Conservation (phyloP, 1,140 invertebrate species). For the Spodoptera frugiperda region DNA sequence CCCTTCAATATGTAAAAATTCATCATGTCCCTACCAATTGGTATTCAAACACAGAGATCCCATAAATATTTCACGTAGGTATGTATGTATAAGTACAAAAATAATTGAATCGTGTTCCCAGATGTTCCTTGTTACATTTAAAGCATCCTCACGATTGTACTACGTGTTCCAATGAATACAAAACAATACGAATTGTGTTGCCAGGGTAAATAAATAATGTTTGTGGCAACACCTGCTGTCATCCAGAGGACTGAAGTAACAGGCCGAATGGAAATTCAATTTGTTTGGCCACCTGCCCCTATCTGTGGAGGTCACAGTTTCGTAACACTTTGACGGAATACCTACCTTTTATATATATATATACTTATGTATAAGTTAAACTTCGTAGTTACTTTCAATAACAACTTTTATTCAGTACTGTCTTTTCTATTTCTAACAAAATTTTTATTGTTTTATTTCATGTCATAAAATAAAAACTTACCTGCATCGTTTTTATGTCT, state of each 20-base stretch:
- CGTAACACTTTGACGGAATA: not conserved
- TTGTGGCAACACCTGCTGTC: conserved; percentile 39
- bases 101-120: conserved; percentile 13
- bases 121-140: conserved; percentile 25
- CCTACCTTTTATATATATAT: no score
- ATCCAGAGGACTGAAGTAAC: conserved; percentile 5
- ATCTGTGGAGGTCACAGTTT: not conserved
- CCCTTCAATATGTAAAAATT: no score
- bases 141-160: conserved; percentile 1
- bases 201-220: conserved; percentile 46
- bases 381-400: not conserved
- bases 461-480: no score
- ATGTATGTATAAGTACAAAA: not conserved
- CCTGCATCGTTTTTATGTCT: no score
- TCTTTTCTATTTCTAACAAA: no score
- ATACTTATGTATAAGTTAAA: not conserved
- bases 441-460: no score
- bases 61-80: conserved; percentile 21
- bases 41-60: not conserved
- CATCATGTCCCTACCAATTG: not conserved
- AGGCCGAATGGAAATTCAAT: conserved; percentile 54
- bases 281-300: conserved; percentile 53
- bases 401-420: no score
- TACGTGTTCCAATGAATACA: conserved; percentile 5
- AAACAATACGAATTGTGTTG: conserved; percentile 31